Conservation (phyloP, 1,140 invertebrate genomes). For the Alviniconcha marisindica region DNA sequence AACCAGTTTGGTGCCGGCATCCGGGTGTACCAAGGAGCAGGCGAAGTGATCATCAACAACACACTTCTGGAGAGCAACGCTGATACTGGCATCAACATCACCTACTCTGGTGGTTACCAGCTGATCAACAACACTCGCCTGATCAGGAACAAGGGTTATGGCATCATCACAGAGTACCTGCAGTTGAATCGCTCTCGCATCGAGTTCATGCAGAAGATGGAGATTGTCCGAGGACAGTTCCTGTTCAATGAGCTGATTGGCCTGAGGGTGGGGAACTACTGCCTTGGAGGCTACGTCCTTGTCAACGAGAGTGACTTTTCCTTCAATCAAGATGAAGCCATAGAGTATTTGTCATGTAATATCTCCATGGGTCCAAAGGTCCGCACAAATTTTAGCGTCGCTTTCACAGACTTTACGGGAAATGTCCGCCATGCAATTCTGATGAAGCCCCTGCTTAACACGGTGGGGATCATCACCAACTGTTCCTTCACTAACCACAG, state of each 20-base stretch:
- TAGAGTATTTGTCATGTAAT: conserved; percentile 74
- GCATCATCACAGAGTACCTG: conserved; percentile 68
- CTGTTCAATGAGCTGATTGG: conserved; percentile 69
- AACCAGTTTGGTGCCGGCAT: conserved; percentile 74
- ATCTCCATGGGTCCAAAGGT: conserved; percentile 47
- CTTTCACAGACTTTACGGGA: conserved; percentile 67
- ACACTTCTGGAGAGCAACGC: conserved; percentile 66
- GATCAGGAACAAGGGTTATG: conserved; percentile 73
- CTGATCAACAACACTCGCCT: conserved; percentile 90
- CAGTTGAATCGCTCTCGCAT: conserved; percentile 64
- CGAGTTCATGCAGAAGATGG: conserved; percentile 63
- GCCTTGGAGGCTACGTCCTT: conserved; percentile 60
- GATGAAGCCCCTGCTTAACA: conserved; percentile 72
- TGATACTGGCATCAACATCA: conserved; percentile 83
- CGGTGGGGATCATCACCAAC: conserved; percentile 74
- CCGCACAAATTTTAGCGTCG: conserved; percentile 71
- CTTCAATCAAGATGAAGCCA: conserved; percentile 66
- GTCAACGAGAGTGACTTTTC: conserved; percentile 71
- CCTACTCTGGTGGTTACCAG: conserved; percentile 91
- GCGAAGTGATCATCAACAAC: conserved; percentile 70
- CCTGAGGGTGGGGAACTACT: conserved; percentile 74
- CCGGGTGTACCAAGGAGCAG: conserved; percentile 71
- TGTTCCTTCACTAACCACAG: conserved; percentile 90
- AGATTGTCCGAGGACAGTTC: conserved; percentile 65
- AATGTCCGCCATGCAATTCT: conserved; percentile 72